Percentiles rank a stretch among this genome's conserved stretches.
phyloP scores from a whole-genome alignment of 2,113 vertebrate species.

The Astur gentilis region DNA sequence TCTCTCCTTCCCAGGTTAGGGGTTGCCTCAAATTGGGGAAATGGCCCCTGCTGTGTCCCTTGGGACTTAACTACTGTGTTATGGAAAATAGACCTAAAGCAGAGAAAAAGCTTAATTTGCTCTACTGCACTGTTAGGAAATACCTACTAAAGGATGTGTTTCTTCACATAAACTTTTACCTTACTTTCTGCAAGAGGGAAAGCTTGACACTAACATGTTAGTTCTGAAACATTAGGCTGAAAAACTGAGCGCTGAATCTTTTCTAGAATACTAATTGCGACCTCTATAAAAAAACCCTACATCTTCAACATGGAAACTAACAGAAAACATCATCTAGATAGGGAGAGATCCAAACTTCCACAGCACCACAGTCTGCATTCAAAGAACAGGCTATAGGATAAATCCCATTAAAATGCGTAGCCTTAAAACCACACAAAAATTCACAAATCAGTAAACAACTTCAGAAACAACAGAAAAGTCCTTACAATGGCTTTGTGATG shows the following conservation, averaged over 20 bases:
- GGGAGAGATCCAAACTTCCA: neutral
- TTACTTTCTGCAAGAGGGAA: neutral
- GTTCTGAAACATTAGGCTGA: neutral
- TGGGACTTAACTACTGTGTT: neutral
- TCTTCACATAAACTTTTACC: neutral
- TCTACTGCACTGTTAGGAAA: neutral
- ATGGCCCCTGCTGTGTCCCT: neutral
- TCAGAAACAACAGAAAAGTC: neutral
- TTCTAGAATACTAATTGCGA: neutral
- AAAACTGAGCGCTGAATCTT: neutral
- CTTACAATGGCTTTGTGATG: neutral
- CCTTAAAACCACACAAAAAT: neutral
- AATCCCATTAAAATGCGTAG: neutral
- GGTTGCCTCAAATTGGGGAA: neutral
- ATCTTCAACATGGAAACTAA: neutral
- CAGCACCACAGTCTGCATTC: neutral
- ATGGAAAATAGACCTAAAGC: neutral
- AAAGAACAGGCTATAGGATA: neutral
- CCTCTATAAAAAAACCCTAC: neutral
- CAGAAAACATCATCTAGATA: neutral
- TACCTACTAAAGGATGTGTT: neutral
- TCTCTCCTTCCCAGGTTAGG: neutral
- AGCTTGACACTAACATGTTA: fast-evolving
- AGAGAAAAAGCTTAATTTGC: neutral
- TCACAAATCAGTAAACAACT: neutral